These are phyloP conservation scores for Folsomia candida DNA, from an alignment of 2,888 invertebrate genomes.

Conservation along the genomic window DNA sequence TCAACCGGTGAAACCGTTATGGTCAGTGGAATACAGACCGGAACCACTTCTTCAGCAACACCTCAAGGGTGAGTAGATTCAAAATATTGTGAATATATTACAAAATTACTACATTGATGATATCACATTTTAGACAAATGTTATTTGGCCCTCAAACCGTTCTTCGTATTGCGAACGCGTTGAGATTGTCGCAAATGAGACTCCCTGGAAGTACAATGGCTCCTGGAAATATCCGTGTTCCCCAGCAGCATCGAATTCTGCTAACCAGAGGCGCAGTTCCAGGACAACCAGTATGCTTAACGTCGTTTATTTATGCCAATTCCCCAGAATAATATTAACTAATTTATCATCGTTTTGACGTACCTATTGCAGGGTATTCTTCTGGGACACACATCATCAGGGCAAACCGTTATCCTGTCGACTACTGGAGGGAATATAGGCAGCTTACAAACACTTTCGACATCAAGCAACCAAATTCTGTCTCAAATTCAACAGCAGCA, in stretches of 20 bases:
- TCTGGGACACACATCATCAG: slow-evolving; percentile 45
- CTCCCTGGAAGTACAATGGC: slow-evolving; percentile 28
- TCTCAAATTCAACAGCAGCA: slow-evolving; percentile 5
- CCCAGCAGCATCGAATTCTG: slow-evolving; percentile 47
- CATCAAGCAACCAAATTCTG: not conserved
- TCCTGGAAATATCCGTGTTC: slow-evolving; percentile 31
- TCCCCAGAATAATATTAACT: no score
- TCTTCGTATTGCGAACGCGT: slow-evolving; percentile 41
- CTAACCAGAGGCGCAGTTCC: slow-evolving; percentile 39
- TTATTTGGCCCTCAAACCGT: slow-evolving; percentile 31
- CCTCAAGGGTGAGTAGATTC: no score
- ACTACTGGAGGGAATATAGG: slow-evolving; percentile 28
- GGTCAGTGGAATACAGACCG: no score
- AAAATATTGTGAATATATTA: no score
- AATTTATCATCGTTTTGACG: no score
- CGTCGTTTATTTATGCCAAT: no score
- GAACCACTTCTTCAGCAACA: no score
- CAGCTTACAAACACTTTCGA: not conserved
- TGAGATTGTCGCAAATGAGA: slow-evolving; percentile 40
- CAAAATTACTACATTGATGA: no score
- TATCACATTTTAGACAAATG: no score
- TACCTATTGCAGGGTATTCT: slow-evolving; percentile 37
- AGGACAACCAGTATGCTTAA: slow-evolving; percentile 36
- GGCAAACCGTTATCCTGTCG: slow-evolving; percentile 49
- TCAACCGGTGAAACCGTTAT: no score